Evolutionary conservation across 2,888 invertebrate genomes (phyloP).

Genomic region (Caenorhabditis panamensis): DNA sequence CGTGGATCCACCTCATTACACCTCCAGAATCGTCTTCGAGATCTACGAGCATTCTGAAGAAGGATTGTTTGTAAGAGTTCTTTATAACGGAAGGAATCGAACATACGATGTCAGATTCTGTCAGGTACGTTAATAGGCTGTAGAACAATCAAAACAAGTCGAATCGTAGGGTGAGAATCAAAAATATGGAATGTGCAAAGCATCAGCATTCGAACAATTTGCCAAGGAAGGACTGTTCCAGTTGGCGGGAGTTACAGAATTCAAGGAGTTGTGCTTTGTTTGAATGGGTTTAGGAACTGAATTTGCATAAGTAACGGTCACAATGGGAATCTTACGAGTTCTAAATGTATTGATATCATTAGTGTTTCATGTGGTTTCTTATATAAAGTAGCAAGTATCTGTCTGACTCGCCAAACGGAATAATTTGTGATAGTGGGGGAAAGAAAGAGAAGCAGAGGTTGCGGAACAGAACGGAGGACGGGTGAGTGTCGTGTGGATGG

Average conservation of each 20-base stretch:
- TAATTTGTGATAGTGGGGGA: conserved; percentile 10
- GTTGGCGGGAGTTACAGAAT: conserved; percentile 33
- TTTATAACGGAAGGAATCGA: conserved; percentile 66
- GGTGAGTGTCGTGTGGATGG: neutral
- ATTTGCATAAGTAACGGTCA: conserved; percentile 4
- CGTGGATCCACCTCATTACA: conserved; percentile 86
- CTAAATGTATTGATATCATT: neutral
- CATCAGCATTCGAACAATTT: conserved; percentile 52
- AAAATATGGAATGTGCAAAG: conserved; percentile 59
- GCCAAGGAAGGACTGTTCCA: conserved; percentile 40
- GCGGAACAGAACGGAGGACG: neutral
- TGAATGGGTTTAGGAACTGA: neutral
- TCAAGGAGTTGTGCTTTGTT: conserved; percentile 49
- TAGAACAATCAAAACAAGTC: too few species aligned
- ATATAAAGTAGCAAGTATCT: neutral
- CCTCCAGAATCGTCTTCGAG: conserved; percentile 91
- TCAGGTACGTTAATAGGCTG: conserved; percentile 27
- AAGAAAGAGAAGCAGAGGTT: too few species aligned
- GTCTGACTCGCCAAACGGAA: conserved; percentile 30
- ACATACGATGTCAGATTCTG: conserved; percentile 65
- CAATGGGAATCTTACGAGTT: conserved; percentile 30
- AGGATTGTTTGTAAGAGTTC: conserved; percentile 56
- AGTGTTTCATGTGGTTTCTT: neutral
- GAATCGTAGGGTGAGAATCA: conserved; percentile 23
- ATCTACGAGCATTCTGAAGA: conserved; percentile 55